phyloP scores from a whole-genome alignment of 2,888 invertebrate genomes.

The Pimpla rufipes region DNA sequence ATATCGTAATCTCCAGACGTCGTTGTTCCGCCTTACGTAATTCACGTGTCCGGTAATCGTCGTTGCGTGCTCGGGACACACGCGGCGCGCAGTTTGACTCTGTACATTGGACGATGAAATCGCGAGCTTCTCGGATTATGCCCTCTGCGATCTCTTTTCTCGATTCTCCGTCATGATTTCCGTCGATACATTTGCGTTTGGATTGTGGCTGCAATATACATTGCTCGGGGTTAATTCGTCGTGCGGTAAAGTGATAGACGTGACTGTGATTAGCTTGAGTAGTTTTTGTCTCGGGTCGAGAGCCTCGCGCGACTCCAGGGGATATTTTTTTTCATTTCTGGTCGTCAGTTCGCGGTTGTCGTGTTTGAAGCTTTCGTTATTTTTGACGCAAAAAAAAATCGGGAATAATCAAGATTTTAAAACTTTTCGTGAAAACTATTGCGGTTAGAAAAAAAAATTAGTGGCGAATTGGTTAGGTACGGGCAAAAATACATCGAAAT shows the following conservation, averaged over 20 bases:
- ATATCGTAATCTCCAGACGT: slow-evolving; percentile 81
- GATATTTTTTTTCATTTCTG: slow-evolving; percentile 17
- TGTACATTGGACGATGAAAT: slow-evolving; percentile 39
- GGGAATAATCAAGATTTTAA: no score
- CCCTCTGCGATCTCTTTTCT: slow-evolving; percentile 15
- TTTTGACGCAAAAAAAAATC: no score
- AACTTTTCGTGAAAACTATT: no score
- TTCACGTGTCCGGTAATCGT: slow-evolving; percentile 81
- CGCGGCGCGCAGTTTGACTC: slow-evolving; percentile 27
- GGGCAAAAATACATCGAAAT: no score
- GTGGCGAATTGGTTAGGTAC: no score
- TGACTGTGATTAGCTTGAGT: slow-evolving; percentile 50
- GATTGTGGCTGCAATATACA: slow-evolving; percentile 5
- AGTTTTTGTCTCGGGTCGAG: slow-evolving; percentile 5
- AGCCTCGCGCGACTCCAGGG: neutral
- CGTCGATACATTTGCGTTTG: slow-evolving; percentile 9
- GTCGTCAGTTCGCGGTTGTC: no score
- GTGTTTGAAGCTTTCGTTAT: no score
- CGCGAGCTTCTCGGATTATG: slow-evolving; percentile 44
- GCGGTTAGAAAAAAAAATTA: no score
- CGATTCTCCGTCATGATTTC: slow-evolving; percentile 14
- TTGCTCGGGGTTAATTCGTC: slow-evolving; percentile 46
- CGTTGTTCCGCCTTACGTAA: slow-evolving; percentile 80
- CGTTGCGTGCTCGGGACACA: slow-evolving; percentile 78
- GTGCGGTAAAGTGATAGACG: slow-evolving; percentile 22